Base-by-base conservation (phyloP, 2,888 invertebrate species). In the Ophraella communa region DNA sequence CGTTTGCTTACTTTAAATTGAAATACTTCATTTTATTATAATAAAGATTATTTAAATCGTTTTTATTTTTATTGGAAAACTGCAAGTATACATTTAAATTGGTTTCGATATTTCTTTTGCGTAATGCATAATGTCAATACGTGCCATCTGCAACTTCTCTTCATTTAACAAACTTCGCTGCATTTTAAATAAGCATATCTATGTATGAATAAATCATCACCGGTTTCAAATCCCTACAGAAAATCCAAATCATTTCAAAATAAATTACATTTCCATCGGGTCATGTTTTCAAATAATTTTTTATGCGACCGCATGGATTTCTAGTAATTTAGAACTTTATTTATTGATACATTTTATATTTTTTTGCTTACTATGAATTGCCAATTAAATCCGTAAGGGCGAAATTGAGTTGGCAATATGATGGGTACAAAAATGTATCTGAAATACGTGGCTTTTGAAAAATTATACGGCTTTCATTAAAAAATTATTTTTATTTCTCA, bases 151-250 rank as follows among this genome's bases (percentile, higher is more conserved):
- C 56, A 56, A 56, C 45, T 55, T 44, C 27, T 27, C 17, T 44
- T 30, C 56, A 56, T 56, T 45, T 45, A 18, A n/a, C 45, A 18
- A 56, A 56, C 56, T 56, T 42, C 24, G 24, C 44, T 30, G 24
- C 21, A 55, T n/a, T 3, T 23, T 4, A 45, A 56, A 56, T 35
- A 30, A n/a, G n/a, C n/a, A n/a, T n/a, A n/a, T n/a, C n/a, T 56
- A 56, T 56, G 44, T 44, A 55, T 39, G 20, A 21, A 35, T 54
- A 56, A 45, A 56, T 56, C 30, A 44, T 44, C 24, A 14, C 14
- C 11, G 23, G 27, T 56, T 56, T 23, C 20, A 45, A 56, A 56
- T 56, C 30, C 44, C 23, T 5, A 3, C 5, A n/a, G 42, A n/a
- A n/a, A 8, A 54, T 33, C 7, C 24, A 24, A 8, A 54, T 49